Percentiles rank a stretch among this genome's conserved stretches.
These are phyloP conservation scores for Drosophila miranda DNA, from an alignment of 1,140 invertebrate species.

Conservation along the genomic window DNA sequence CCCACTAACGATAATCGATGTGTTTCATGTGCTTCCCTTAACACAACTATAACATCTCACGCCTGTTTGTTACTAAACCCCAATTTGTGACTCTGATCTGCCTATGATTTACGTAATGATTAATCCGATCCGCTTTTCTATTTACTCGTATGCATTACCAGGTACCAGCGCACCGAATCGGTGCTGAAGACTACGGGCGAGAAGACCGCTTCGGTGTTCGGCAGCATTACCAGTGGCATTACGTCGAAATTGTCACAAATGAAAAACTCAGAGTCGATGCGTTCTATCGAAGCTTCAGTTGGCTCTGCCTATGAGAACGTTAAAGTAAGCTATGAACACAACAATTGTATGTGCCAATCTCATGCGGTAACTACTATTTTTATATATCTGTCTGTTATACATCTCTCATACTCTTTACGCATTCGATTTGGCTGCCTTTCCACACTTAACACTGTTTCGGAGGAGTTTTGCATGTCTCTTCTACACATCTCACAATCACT, in stretches of 20 bases:
- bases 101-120: constrained; percentile 8
- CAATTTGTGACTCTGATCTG: constrained; percentile 8
- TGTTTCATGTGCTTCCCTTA: constrained; percentile 43
- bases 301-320: constrained; percentile 97
- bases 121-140: background rate
- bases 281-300: constrained; percentile 97
- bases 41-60: constrained; percentile 44
- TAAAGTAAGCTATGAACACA: constrained; percentile 88
- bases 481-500: constrained; percentile 13
- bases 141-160: constrained; percentile 70
- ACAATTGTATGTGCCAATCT: constrained; percentile 82
- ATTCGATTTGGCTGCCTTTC: constrained; percentile 27
- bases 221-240: constrained; percentile 92
- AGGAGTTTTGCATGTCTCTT: constrained; percentile 12
- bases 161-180: constrained; percentile 95
- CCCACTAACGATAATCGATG: constrained; percentile 26
- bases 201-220: constrained; percentile 94
- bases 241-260: constrained; percentile 94
- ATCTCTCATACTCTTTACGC: constrained; percentile 41
- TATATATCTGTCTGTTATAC: constrained; percentile 46
- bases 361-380: constrained; percentile 81
- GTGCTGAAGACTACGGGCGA: constrained; percentile 93
- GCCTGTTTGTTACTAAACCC: constrained; percentile 51
- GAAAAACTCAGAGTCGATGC: constrained; percentile 97
- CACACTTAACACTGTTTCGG: constrained; percentile 11